Conservation (phyloP, 1,140 invertebrate genomes). For the Brachystomella parvula region DNA sequence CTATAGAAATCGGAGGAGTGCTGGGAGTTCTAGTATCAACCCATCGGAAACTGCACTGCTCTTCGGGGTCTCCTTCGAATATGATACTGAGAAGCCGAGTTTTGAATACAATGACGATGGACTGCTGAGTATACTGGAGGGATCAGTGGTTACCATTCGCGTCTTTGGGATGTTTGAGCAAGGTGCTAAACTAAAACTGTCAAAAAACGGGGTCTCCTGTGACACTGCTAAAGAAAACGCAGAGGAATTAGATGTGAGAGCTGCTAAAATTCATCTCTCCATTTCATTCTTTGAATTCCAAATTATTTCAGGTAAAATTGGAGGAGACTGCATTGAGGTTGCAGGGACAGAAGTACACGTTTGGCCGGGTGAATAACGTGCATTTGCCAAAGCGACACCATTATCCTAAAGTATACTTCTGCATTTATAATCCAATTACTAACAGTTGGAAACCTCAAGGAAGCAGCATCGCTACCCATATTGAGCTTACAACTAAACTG, state of each 20-base stretch:
- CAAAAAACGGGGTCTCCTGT: neutral
- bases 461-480: neutral
- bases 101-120: conserved; percentile 12
- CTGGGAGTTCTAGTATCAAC: neutral
- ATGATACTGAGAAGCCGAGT: conserved; percentile 14
- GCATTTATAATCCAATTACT: conserved; percentile 7
- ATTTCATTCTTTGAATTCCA: too few species aligned
- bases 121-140: conserved; percentile 16
- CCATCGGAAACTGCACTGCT: neutral
- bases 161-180: conserved; percentile 22
- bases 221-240: neutral
- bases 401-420: conserved; percentile 24
- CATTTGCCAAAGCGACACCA: conserved; percentile 11
- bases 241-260: neutral
- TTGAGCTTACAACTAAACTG: conserved; percentile 15
- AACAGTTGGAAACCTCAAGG: conserved; percentile 9
- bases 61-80: conserved; percentile 19
- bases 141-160: conserved; percentile 4
- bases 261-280: too few species aligned
- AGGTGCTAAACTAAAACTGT: neutral
- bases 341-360: neutral
- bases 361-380: conserved; percentile 9
- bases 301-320: neutral
- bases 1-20: too few species aligned
- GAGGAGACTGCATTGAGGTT: neutral